These are phyloP conservation scores for Calonectris borealis DNA, from an alignment of 2,113 vertebrate species.

Conservation along the genomic window DNA sequence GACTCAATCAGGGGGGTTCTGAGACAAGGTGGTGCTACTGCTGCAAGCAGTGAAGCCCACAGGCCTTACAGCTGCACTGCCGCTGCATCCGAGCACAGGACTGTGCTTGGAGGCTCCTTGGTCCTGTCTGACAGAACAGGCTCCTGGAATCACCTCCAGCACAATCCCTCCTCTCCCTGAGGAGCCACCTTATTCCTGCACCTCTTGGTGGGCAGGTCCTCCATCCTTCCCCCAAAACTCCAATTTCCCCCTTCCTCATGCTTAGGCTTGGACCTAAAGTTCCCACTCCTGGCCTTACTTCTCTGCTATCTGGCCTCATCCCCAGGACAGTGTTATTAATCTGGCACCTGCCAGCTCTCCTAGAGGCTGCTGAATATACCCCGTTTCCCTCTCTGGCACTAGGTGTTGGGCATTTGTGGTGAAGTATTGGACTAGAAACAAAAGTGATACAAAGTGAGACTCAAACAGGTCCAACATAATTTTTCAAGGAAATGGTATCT, in stretches of 20 bases:
- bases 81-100: fast-evolving
- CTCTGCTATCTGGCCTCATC: neutral
- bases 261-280: neutral
- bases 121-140: neutral
- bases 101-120: neutral
- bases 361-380: neutral
- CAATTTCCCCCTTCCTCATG: neutral
- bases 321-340: neutral
- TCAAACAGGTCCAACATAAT: neutral
- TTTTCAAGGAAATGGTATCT: neutral
- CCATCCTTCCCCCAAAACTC: neutral
- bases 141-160: neutral
- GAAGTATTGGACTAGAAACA: neutral
- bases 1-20: neutral
- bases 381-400: neutral
- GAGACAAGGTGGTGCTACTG: neutral
- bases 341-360: neutral
- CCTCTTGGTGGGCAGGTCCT: neutral
- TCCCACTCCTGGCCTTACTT: neutral
- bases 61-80: neutral
- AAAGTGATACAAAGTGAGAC: neutral
- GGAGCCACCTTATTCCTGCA: neutral
- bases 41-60: neutral
- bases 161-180: neutral
- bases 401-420: neutral